Percentiles rank a stretch among this genome's conserved stretches.
Conservation (phyloP, 2,797 vertebrate species). For the Amazona ochrocephala region DNA sequence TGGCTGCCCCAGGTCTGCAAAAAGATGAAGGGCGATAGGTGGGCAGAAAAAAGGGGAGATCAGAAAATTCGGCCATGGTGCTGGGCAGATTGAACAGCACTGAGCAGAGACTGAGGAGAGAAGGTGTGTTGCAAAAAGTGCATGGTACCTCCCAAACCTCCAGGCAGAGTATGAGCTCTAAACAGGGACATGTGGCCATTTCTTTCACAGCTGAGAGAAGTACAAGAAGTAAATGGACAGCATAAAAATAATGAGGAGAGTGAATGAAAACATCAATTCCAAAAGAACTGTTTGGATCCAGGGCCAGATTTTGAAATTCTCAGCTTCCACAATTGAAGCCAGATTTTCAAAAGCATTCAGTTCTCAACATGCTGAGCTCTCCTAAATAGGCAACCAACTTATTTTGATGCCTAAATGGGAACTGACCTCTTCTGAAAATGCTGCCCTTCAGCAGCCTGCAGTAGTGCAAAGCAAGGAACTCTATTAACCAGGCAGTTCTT, state of each 20-base stretch:
- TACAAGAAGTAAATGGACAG: constrained; percentile 60
- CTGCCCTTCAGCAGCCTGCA: constrained; percentile 56
- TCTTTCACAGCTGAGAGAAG: constrained; percentile 64
- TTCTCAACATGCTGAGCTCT: constrained; percentile 59
- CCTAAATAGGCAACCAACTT: constrained; percentile 67
- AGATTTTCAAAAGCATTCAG: constrained; percentile 70
- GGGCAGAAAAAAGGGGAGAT: not conserved
- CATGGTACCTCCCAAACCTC: constrained; percentile 44
- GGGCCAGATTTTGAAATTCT: constrained; percentile 68
- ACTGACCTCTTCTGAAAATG: constrained; percentile 64
- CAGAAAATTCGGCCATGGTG: not conserved
- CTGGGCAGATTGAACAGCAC: not conserved
- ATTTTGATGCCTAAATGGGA: constrained; percentile 63
- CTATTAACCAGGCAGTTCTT: constrained; percentile 49
- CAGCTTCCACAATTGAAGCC: constrained; percentile 65
- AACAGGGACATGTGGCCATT: constrained; percentile 63
- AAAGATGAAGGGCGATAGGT: not conserved
- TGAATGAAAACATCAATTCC: constrained; percentile 62
- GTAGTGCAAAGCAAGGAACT: constrained; percentile 40
- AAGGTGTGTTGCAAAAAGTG: constrained; percentile 58
- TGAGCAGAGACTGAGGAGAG: not conserved
- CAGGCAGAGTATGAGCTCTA: constrained; percentile 19
- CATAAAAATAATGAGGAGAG: constrained; percentile 68
- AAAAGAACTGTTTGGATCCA: constrained; percentile 58
- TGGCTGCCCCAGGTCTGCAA: not conserved